Base-by-base conservation (phyloP, 1,140 invertebrate species). In the Habropoda laboriosa region DNA sequence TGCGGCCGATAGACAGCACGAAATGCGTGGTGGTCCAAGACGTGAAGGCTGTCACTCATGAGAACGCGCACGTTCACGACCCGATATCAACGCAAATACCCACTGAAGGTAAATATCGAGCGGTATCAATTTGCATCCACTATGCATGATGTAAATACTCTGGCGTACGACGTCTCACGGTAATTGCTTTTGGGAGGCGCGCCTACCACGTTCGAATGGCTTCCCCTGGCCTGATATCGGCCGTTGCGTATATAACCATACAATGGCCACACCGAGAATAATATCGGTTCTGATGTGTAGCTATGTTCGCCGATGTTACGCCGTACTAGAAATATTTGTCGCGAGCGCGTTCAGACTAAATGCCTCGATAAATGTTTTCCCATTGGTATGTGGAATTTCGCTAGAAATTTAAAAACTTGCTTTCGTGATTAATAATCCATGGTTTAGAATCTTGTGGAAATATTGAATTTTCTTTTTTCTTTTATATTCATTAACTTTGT, bases 1-100 rank as follows among this genome's bases (percentile, higher is more conserved):
- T 97, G 96, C 96, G 96, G 93, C 95, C 95, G 89, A 95, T 96
- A 94, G 96, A 97, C 94, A 96, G 95, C 91, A 95, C 96, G 87
- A 97, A 97, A 92, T 98, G 97, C 93, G 97, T 97, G 90, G 93
- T 97, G 91, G 96, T 97, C 86, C 96, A 97, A 95, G 97, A 98
- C 93, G 96, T 97, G 74, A 97, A 97, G 93, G 96, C 96, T 86
- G 96, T 97, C 81, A 97, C 97, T 80, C 96, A 97, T 89, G 96
- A 97, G 92, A 91, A 92, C 84, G 95, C 96, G 91, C 95, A 96
- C 90, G 94, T 95, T 81, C 95, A 95, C 91, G 95, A 96, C 92
- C 94, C 95, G 75, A 94, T 96, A 91, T 96, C 95, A 58, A 96
- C 96, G 72, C 95, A 95, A 91, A 94, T 95, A 83, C 96, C 96